Evolutionary conservation across 1,140 invertebrate species (phyloP), one percentile per base, ranked within the genome.

Genomic region (Sminthurides bifidus): DNA sequence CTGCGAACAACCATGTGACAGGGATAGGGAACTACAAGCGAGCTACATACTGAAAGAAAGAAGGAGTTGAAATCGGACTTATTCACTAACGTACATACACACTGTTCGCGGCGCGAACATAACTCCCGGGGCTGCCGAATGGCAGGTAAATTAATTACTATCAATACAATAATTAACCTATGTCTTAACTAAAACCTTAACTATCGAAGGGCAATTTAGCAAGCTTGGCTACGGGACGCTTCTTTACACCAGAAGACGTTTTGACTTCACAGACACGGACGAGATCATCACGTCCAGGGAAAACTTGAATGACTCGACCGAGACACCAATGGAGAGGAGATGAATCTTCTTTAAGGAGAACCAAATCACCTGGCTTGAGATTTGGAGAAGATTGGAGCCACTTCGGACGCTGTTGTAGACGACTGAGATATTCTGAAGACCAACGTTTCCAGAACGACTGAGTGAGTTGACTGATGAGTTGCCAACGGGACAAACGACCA

Each of bases 181-280:
- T n/a, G n/a, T n/a, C n/a, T n/a, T n/a, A n/a, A n/a, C n/a, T n/a
- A n/a, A n/a, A n/a, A n/a, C n/a, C n/a, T n/a, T n/a, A n/a, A n/a
- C n/a, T n/a, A n/a, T n/a, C n/a, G n/a, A n/a, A n/a, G n/a, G 67
- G 62, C 67, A 57, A 46, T 78, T 64, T 65, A 35, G 69, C 74
- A 40, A 61, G 74, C 40, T 53, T 30, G n/a, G 30, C 35, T 2
- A 52, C 27, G 1, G 50, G 50, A n/a, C 50, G 35, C n/a, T 41
- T 40, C 4, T 30, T 5, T 8, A 19, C 12, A 15, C 50, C 50
- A 27, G 3, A 17, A 1, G 21, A 26, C 2, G 50, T 52, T 2
- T 24, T 24, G 1, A 69, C 24, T 17, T 37, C 51, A 2, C 53
- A 66, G 5, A 66, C 66, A 35, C 67, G 52, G 6, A 64, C 53